Conservation (phyloP, 2,888 invertebrate genomes). For the Sphinx pinastri region DNA sequence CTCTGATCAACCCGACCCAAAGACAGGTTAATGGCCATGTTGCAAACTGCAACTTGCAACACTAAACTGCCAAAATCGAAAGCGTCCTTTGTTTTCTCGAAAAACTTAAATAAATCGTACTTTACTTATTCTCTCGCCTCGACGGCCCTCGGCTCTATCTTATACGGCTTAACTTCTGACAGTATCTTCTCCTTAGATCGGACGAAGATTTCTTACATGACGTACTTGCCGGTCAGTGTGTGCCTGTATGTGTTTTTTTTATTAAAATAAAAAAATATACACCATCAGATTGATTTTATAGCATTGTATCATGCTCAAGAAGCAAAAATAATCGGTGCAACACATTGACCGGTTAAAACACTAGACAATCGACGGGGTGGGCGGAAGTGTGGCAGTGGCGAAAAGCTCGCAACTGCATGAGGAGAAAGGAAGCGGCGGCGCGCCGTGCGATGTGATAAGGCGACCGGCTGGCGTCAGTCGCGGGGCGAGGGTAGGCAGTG, state of each 20-base stretch:
- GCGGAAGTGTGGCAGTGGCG: slow-evolving; percentile 82
- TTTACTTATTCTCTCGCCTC: slow-evolving; percentile 24
- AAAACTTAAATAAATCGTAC: slow-evolving; percentile 12
- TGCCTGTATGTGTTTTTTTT: no score
- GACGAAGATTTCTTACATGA: not conserved
- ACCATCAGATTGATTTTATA: not conserved
- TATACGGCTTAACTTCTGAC: slow-evolving; percentile 5
- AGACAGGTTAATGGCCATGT: slow-evolving; percentile 42
- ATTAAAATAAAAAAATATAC: not conserved
- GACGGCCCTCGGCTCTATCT: slow-evolving; percentile 1
- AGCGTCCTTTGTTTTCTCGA: slow-evolving; percentile 39
- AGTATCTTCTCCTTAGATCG: slow-evolving; percentile 1
- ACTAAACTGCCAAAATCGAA: slow-evolving; percentile 37
- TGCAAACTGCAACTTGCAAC: slow-evolving; percentile 38
- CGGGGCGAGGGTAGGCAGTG: slow-evolving; percentile 55
- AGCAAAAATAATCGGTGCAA: slow-evolving; percentile 62
- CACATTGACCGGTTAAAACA: slow-evolving; percentile 73
- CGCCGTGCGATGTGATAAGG: slow-evolving; percentile 80
- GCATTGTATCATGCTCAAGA: slow-evolving; percentile 41
- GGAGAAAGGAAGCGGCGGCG: slow-evolving; percentile 82
- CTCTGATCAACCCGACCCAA: slow-evolving; percentile 44
- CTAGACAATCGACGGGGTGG: slow-evolving; percentile 72
- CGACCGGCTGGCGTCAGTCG: slow-evolving; percentile 74
- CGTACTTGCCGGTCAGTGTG: not conserved
- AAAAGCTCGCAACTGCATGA: slow-evolving; percentile 83